A percentile compares a stretch with the other conserved stretches of the same genome.
phyloP scores from a whole-genome alignment of 2,797 vertebrate genomes.

The Dryobates pubescens region DNA sequence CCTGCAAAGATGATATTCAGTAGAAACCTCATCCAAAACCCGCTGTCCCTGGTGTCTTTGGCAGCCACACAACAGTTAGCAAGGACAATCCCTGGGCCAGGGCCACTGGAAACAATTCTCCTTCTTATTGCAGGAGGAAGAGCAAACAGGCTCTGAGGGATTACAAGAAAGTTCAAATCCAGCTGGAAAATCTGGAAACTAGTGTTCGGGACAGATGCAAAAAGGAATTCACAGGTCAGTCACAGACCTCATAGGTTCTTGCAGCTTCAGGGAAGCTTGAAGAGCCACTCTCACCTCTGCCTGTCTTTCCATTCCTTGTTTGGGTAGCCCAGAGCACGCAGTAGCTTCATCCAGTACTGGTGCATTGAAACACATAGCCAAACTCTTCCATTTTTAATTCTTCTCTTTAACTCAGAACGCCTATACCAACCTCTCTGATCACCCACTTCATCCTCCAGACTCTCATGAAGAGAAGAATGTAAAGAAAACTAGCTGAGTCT shows the following conservation, averaged over 20 bases:
- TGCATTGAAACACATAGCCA: background rate
- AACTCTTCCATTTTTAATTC: background rate
- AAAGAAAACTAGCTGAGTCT: background rate
- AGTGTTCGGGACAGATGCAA: slow-evolving; percentile 98
- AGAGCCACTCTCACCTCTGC: background rate
- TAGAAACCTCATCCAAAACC: background rate
- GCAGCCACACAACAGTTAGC: background rate
- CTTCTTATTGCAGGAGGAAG: slow-evolving; percentile 86
- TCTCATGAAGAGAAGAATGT: background rate
- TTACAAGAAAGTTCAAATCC: slow-evolving; percentile 99
- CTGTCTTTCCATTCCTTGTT: background rate
- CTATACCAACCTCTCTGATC: background rate
- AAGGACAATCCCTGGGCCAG: background rate
- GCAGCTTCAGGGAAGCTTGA: background rate
- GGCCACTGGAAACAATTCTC: background rate
- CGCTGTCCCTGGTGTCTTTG: background rate
- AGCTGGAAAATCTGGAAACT: slow-evolving; percentile 96
- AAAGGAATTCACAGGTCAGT: slow-evolving; percentile 96
- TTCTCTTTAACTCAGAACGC: background rate
- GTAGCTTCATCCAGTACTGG: background rate
- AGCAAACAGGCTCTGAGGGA: slow-evolving; percentile 97
- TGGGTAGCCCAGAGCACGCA: background rate
- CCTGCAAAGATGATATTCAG: background rate
- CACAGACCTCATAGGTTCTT: background rate
- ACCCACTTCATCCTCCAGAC: background rate